These are phyloP conservation scores for Anticlea derivata DNA, from an alignment of 2,888 invertebrate genomes.

Conservation along the genomic window DNA sequence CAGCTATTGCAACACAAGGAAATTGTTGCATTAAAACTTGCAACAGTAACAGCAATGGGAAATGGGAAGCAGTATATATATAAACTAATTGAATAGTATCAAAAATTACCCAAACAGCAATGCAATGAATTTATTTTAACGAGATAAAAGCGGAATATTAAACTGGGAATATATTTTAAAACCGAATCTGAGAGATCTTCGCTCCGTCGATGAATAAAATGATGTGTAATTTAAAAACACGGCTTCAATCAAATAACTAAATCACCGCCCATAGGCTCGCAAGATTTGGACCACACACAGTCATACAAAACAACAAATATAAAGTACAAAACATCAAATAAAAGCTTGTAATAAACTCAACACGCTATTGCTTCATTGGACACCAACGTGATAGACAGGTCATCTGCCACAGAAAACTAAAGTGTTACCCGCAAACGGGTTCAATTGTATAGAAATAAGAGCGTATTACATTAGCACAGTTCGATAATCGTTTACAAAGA, in stretches of 20 bases:
- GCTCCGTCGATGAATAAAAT: too few relatives aligned
- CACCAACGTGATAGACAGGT: slow-evolving; percentile 11
- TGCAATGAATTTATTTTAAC: not conserved
- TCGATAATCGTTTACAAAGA: slow-evolving; percentile 43
- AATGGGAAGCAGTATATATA: not conserved
- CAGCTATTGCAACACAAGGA: slow-evolving; percentile 9
- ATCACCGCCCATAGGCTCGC: too few relatives aligned
- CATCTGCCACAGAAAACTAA: slow-evolving; percentile 16
- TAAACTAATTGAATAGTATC: not conserved
- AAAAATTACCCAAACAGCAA: not conserved
- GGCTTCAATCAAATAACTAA: too few relatives aligned
- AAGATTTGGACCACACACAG: not conserved
- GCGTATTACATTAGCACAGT: slow-evolving; percentile 43
- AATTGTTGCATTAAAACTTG: slow-evolving; percentile 7
- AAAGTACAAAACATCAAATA: not conserved
- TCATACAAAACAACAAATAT: not conserved
- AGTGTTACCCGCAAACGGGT: slow-evolving; percentile 27
- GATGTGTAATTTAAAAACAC: too few relatives aligned
- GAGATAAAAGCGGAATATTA: not conserved
- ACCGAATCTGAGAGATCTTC: too few relatives aligned
- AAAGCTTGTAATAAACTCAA: not conserved
- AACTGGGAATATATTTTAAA: too few relatives aligned
- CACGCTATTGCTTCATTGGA: slow-evolving; percentile 1
- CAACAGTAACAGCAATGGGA: slow-evolving; percentile 1
- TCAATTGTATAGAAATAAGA: slow-evolving; percentile 28